These are phyloP conservation scores for Oxystoma pomonae DNA, from an alignment of 2,888 invertebrate species.

Conservation along the genomic window DNA sequence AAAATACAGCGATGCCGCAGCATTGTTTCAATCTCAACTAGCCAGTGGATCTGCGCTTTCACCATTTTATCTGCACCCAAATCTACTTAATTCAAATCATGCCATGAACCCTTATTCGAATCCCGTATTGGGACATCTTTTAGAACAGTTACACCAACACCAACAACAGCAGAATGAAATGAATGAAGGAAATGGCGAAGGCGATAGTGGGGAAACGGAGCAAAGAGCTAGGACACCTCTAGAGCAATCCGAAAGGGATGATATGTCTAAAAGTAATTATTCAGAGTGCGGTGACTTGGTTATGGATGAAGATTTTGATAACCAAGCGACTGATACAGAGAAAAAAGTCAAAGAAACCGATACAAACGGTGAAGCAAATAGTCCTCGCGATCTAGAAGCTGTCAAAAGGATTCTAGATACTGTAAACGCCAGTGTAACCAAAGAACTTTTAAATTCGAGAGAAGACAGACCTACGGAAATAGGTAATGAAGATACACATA, in stretches of 20 bases:
- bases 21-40: slow-evolving; percentile 50
- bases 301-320: slow-evolving; percentile 65
- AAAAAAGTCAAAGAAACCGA: slow-evolving; percentile 33
- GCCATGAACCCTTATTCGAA: slow-evolving; percentile 51
- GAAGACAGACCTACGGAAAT: slow-evolving; percentile 63
- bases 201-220: slow-evolving; percentile 32
- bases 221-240: slow-evolving; percentile 43
- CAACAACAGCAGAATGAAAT: slow-evolving; percentile 39
- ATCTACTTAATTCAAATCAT: slow-evolving; percentile 47
- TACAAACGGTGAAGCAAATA: slow-evolving; percentile 35
- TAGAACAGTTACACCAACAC: slow-evolving; percentile 63
- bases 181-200: slow-evolving; percentile 45
- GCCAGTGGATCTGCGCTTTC: slow-evolving; percentile 53
- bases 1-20: slow-evolving; percentile 63
- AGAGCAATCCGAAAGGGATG: slow-evolving; percentile 42
- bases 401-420: slow-evolving; percentile 71
- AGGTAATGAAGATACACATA: slow-evolving; percentile 50
- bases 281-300: slow-evolving; percentile 55
- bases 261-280: slow-evolving; percentile 47
- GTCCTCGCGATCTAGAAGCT: slow-evolving; percentile 56
- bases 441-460: slow-evolving; percentile 67
- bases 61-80: slow-evolving; percentile 59
- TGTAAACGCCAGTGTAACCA: slow-evolving; percentile 65
- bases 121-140: slow-evolving; percentile 59
- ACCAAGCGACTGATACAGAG: slow-evolving; percentile 48